Percentiles rank a stretch among this genome's conserved stretches.
phyloP scores from a whole-genome alignment of 2,888 invertebrate genomes.

The Chironomus riparius region DNA sequence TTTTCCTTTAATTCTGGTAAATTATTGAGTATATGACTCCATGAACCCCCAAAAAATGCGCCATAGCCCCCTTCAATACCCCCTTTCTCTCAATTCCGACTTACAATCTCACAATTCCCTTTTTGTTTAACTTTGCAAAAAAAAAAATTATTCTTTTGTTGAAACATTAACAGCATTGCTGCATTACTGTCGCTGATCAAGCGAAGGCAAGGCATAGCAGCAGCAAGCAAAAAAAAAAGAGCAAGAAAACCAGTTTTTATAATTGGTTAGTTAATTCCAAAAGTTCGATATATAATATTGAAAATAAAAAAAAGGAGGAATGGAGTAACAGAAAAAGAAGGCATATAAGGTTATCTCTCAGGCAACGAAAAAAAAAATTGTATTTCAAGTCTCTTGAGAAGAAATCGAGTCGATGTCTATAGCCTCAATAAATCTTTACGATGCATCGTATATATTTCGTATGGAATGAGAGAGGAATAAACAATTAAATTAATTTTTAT shows the following conservation, averaged over 20 bases:
- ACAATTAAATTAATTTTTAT: constrained; percentile 25
- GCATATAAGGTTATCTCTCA: background rate
- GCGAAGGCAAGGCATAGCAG: background rate
- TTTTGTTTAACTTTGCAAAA: background rate
- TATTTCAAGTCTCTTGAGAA: background rate
- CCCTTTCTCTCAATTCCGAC: too few species aligned
- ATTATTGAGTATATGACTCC: too few species aligned
- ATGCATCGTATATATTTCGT: background rate
- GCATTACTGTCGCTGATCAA: background rate
- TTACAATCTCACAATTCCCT: too few species aligned
- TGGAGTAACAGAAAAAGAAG: background rate
- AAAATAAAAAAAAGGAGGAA: background rate
- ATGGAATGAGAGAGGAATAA: constrained; percentile 18
- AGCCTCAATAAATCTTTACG: background rate
- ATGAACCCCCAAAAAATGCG: too few species aligned
- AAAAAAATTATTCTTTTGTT: background rate
- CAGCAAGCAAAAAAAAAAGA: background rate
- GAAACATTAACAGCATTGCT: background rate
- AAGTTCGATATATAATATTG: constrained; percentile 9
- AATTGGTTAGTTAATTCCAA: constrained; percentile 26
- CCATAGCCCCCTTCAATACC: too few species aligned
- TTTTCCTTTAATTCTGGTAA: too few species aligned
- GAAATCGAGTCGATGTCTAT: background rate
- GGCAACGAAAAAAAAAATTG: background rate
- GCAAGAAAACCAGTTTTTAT: constrained; percentile 21